phyloP scores from a whole-genome alignment of 2,888 invertebrate genomes.

The Coleophora deauratella region DNA sequence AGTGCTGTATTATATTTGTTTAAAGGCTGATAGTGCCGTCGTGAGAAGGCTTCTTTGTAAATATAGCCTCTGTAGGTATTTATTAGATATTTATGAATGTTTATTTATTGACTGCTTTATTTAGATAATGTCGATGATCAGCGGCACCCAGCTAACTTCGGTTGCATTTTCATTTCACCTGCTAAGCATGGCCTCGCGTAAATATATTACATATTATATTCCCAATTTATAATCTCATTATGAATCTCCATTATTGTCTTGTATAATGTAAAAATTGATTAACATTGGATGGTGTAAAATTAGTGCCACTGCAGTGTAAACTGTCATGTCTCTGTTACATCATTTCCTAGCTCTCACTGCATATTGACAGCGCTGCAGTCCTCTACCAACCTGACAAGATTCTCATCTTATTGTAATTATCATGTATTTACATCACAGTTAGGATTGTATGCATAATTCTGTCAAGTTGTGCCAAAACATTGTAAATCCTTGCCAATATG shows the following conservation, averaged over 20 bases:
- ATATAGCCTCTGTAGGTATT: slow-evolving; percentile 74
- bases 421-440: slow-evolving; percentile 1
- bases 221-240: slow-evolving; percentile 63
- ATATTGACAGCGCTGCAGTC: slow-evolving; percentile 3
- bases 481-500: slow-evolving; percentile 1
- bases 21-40: slow-evolving; percentile 63
- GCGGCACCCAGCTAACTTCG: slow-evolving; percentile 54
- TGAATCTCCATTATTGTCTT: slow-evolving; percentile 60
- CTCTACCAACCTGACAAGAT: too few relatives aligned
- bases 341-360: slow-evolving; percentile 1
- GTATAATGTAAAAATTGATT: slow-evolving; percentile 55
- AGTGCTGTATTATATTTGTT: slow-evolving; percentile 72
- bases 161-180: slow-evolving; percentile 66
- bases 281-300: slow-evolving; percentile 67
- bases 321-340: slow-evolving; percentile 10
- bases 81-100: slow-evolving; percentile 75
- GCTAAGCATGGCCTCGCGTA: slow-evolving; percentile 66
- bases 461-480: slow-evolving; percentile 5
- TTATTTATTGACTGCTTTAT: slow-evolving; percentile 75
- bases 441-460: slow-evolving; percentile 6
- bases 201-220: slow-evolving; percentile 45
- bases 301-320: slow-evolving; percentile 20
- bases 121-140: slow-evolving; percentile 60
- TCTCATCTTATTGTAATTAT: slow-evolving; percentile 3
- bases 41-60: slow-evolving; percentile 65